Evolutionary conservation across 2,888 invertebrate genomes (phyloP).

Genomic region (Malthinus seriepunctatus): DNA sequence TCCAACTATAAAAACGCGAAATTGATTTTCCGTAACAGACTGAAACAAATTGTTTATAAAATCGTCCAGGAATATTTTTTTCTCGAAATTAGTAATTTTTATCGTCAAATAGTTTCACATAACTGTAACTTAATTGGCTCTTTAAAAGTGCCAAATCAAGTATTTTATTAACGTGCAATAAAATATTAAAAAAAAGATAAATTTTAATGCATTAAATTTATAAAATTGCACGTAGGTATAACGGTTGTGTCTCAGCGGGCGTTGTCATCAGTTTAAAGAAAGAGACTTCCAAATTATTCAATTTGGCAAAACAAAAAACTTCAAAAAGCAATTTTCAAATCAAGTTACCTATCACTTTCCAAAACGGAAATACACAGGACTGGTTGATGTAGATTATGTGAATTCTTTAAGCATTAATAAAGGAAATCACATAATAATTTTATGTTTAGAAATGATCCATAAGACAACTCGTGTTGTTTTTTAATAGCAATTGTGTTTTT

Average conservation of each 20-base stretch:
- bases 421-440: slow-evolving; percentile 12
- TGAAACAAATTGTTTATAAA: slow-evolving; percentile 10
- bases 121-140: slow-evolving; percentile 13
- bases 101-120: neutral
- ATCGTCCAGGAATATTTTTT: neutral
- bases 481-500: slow-evolving; percentile 1
- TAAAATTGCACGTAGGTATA: too few relatives aligned
- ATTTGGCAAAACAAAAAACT: too few relatives aligned
- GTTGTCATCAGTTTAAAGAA: too few relatives aligned
- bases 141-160: neutral
- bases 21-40: slow-evolving; percentile 11
- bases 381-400: slow-evolving; percentile 12
- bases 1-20: slow-evolving; percentile 6
- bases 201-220: too few relatives aligned
- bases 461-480: slow-evolving; percentile 11
- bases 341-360: too few relatives aligned
- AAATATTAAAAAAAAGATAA: too few relatives aligned
- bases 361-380: slow-evolving; percentile 7
- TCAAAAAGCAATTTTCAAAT: too few relatives aligned
- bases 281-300: too few relatives aligned
- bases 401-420: slow-evolving; percentile 7
- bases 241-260: too few relatives aligned
- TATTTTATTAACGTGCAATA: neutral
- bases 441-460: neutral
- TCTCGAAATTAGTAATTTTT: neutral